Evolutionary conservation across 1,140 invertebrate species (phyloP).

Genomic region (Dreissena rostriformis): DNA sequence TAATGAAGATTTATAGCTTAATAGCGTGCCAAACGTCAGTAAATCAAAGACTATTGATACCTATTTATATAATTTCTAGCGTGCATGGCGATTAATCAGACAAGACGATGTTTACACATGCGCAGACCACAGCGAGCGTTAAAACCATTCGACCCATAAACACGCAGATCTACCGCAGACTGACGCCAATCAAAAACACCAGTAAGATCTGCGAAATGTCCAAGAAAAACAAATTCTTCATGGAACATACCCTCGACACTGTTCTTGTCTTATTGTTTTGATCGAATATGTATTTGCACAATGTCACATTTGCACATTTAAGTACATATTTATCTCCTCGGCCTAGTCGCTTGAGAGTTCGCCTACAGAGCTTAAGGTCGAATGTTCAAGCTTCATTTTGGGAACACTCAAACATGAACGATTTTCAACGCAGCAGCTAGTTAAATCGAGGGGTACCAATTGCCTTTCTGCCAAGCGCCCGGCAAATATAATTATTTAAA

Average conservation of each 20-base stretch:
- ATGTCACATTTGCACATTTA: too few species aligned
- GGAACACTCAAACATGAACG: too few species aligned
- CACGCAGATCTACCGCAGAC: slow-evolving; percentile 1
- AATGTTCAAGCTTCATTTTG: too few species aligned
- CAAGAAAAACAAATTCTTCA: not conserved
- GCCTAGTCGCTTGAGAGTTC: too few species aligned
- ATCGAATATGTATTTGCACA: not conserved
- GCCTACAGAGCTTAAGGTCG: too few species aligned
- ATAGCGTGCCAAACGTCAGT: not conserved
- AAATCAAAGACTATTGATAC: slow-evolving; percentile 1
- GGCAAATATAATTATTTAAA: too few species aligned
- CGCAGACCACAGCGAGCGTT: not conserved
- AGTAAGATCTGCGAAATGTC: not conserved
- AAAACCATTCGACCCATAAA: not conserved
- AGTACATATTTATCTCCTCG: too few species aligned
- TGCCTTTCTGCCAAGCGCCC: too few species aligned
- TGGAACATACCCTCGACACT: not conserved
- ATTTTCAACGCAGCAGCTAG: too few species aligned
- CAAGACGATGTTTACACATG: not conserved
- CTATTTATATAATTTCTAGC: slow-evolving; percentile 41
- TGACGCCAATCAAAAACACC: not conserved
- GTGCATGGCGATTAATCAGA: not conserved
- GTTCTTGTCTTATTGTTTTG: not conserved
- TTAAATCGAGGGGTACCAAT: too few species aligned
- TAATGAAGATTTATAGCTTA: slow-evolving; percentile 13